These are phyloP conservation scores for Sarcophaga carnaria DNA, from an alignment of 2,888 invertebrate species.

Conservation along the genomic window DNA sequence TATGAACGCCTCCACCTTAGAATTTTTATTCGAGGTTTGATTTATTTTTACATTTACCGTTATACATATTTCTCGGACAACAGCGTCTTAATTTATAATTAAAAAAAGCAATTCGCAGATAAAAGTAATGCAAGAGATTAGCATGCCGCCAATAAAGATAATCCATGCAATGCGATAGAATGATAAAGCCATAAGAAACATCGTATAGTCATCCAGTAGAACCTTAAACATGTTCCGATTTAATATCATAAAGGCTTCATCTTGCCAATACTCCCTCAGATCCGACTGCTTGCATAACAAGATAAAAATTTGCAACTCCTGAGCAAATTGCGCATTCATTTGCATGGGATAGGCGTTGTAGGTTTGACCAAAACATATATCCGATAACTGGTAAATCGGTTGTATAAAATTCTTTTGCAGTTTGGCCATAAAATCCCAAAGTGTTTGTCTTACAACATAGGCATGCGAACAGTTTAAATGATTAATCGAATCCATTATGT, in stretches of 20 bases:
- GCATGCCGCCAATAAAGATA: slow-evolving; percentile 59
- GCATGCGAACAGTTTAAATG: slow-evolving; percentile 73
- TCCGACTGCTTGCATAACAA: slow-evolving; percentile 74
- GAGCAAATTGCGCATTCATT: slow-evolving; percentile 70
- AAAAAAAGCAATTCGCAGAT: slow-evolving; percentile 43
- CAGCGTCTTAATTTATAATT: slow-evolving; percentile 21
- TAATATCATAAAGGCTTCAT: slow-evolving; percentile 75
- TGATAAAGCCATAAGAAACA: slow-evolving; percentile 75
- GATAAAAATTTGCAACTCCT: slow-evolving; percentile 72
- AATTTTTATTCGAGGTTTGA: no score
- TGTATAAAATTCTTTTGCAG: slow-evolving; percentile 70
- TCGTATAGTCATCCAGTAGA: slow-evolving; percentile 75
- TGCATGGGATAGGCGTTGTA: slow-evolving; percentile 72
- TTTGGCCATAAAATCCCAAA: slow-evolving; percentile 73
- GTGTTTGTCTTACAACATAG: slow-evolving; percentile 75
- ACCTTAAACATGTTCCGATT: slow-evolving; percentile 72
- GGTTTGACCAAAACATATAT: slow-evolving; percentile 75
- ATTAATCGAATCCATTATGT: slow-evolving; percentile 37
- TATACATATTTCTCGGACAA: neutral
- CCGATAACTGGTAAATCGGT: slow-evolving; percentile 76
- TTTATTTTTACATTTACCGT: neutral
- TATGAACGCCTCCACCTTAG: no score
- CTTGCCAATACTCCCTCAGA: slow-evolving; percentile 77
- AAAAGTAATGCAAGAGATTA: slow-evolving; percentile 38
- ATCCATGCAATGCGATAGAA: slow-evolving; percentile 76